Evolutionary conservation across 2,797 vertebrate species (phyloP).

Genomic region (Mus minutoides): DNA sequence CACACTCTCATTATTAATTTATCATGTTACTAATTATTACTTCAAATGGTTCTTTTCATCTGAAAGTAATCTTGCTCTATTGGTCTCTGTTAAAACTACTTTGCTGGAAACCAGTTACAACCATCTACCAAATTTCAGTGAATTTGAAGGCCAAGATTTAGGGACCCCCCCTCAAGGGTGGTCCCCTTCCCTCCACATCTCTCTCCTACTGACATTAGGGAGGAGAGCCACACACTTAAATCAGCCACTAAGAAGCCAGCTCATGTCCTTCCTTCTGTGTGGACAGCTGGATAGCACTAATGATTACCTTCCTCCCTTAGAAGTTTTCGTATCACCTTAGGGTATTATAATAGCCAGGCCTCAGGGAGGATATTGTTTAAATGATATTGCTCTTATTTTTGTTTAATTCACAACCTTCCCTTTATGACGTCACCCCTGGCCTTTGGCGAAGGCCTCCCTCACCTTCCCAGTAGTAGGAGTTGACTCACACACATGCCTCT

Average conservation of each 20-base stretch:
- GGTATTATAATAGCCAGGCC: not conserved
- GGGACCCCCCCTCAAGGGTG: not conserved
- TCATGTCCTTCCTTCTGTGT: not conserved
- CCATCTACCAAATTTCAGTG: not conserved
- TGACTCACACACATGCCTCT: not conserved
- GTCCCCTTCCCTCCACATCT: not conserved
- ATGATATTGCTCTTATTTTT: not conserved
- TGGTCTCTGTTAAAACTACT: not conserved
- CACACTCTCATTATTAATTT: not conserved
- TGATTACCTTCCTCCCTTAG: not conserved
- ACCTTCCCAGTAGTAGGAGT: not conserved
- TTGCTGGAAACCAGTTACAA: not conserved
- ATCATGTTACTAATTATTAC: conserved; percentile 22
- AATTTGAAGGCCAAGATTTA: not conserved
- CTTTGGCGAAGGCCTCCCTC: conserved; percentile 4
- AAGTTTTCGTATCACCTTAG: not conserved
- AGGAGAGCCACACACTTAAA: not conserved
- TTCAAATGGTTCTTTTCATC: conserved; percentile 3
- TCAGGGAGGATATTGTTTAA: not conserved
- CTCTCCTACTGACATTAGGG: not conserved
- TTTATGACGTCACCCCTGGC: conserved; percentile 14
- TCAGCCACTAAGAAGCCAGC: not conserved
- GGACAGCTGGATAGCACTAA: not conserved
- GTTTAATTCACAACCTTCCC: not conserved
- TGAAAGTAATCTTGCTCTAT: conserved; percentile 9